A percentile compares a stretch with the other conserved stretches of the same genome.
These are phyloP conservation scores for Gonioctena quinquepunctata DNA, from an alignment of 1,140 invertebrate species.

Conservation along the genomic window DNA sequence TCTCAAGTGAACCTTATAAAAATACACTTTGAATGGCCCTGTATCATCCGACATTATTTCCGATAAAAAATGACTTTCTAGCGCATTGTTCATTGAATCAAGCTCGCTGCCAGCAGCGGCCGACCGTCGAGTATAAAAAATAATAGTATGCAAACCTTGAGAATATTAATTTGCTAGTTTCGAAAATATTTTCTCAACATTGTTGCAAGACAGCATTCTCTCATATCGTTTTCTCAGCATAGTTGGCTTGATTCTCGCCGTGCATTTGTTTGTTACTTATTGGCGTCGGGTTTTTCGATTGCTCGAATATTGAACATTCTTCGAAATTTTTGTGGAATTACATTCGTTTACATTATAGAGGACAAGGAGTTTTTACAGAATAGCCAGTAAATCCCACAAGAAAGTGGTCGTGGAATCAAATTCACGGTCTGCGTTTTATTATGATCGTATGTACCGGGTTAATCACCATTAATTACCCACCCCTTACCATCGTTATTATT, in stretches of 20 bases:
- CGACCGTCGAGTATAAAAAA: neutral
- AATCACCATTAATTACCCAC: no score
- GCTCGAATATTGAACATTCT: neutral
- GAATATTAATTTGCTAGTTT: neutral
- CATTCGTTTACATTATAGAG: no score
- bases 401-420: no score
- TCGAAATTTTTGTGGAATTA: neutral
- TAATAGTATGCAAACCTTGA: neutral
- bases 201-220: neutral
- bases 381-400: no score
- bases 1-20: no score
- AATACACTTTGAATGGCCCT: no score
- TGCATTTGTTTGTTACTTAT: no score
- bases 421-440: no score
- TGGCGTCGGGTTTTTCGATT: neutral
- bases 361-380: no score
- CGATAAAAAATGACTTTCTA: neutral
- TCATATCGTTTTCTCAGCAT: neutral
- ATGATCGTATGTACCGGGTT: no score
- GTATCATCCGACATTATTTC: neutral
- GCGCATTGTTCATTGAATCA: neutral
- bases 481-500: no score
- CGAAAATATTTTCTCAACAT: neutral
- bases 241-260: neutral
- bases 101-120: neutral